phyloP scores from a whole-genome alignment of 35 echinoderm and acorn worm genomes.

The Lytechinus pictus region DNA sequence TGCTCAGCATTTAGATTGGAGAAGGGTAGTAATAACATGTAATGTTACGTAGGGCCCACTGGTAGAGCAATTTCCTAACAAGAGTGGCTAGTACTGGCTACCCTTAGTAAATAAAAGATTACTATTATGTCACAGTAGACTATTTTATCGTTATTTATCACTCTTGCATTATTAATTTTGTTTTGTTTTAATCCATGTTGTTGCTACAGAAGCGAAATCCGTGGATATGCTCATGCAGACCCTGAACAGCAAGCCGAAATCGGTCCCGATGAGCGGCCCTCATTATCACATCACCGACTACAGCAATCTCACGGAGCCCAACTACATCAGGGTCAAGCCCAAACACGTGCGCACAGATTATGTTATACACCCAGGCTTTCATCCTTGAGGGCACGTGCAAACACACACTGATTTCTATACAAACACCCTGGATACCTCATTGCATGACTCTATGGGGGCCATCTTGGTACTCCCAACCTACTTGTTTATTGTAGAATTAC shows the following conservation, averaged over 20 bases:
- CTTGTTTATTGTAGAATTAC: neutral
- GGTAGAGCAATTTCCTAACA: no score
- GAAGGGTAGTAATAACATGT: no score
- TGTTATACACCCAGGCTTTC: constrained; percentile 81
- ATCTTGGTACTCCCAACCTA: neutral
- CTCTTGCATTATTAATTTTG: no score
- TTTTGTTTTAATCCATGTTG: neutral
- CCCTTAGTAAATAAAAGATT: no score
- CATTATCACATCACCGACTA: constrained; percentile 98
- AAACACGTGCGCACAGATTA: constrained; percentile 73
- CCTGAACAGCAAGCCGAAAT: constrained; percentile 54
- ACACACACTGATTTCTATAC: neutral
- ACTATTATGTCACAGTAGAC: no score
- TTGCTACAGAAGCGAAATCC: constrained; percentile 75
- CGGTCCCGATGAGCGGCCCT: constrained; percentile 75
- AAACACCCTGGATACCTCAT: no score
- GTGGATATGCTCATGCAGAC: constrained; percentile 72
- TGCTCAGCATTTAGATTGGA: no score
- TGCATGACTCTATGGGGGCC: no score
- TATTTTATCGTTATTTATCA: no score
- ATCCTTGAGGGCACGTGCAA: constrained; percentile 57
- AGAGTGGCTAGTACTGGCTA: no score
- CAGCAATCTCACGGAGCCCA: constrained; percentile 54
- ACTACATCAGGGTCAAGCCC: constrained; percentile 71
- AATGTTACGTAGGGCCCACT: no score